Conservation (phyloP, 2,797 vertebrate species). For the Thripadectes ignobilis region DNA sequence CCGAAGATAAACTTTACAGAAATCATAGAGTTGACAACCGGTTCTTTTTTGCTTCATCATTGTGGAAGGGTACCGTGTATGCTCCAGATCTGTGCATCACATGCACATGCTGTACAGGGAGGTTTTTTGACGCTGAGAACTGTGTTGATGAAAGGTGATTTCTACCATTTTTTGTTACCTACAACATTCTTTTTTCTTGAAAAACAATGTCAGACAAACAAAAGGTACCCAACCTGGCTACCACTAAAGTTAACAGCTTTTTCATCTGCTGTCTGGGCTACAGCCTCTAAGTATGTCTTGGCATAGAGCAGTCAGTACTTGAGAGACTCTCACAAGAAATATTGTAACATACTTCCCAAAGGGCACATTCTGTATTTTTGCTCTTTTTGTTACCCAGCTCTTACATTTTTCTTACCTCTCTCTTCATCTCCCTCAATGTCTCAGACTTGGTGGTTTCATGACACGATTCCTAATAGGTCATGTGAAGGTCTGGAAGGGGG, state of each 20-base stretch:
- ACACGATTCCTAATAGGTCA: not conserved
- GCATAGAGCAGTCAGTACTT: not conserved
- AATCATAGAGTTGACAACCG: not conserved
- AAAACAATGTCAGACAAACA: not conserved
- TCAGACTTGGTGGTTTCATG: not conserved
- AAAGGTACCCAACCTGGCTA: not conserved
- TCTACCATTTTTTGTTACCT: not conserved
- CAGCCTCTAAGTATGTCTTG: not conserved
- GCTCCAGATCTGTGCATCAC: not conserved
- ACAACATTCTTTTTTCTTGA: not conserved
- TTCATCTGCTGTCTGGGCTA: not conserved
- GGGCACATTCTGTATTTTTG: not conserved
- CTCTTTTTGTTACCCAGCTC: not conserved
- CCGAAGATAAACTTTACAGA: not conserved
- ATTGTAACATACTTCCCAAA: not conserved
- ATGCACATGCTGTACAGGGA: not conserved
- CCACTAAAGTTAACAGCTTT: not conserved
- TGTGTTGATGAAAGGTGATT: not conserved
- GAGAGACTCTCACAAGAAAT: not conserved
- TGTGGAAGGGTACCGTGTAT: not conserved
- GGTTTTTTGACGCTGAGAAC: not conserved
- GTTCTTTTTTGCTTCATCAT: rapidly evolving
- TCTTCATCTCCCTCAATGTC: not conserved
- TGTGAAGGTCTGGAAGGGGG: not conserved
- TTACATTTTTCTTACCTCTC: not conserved